A percentile compares a stretch with the other conserved stretches of the same genome.
Conservation (phyloP, 2,113 vertebrate genomes). For the Cavia porcellus region DNA sequence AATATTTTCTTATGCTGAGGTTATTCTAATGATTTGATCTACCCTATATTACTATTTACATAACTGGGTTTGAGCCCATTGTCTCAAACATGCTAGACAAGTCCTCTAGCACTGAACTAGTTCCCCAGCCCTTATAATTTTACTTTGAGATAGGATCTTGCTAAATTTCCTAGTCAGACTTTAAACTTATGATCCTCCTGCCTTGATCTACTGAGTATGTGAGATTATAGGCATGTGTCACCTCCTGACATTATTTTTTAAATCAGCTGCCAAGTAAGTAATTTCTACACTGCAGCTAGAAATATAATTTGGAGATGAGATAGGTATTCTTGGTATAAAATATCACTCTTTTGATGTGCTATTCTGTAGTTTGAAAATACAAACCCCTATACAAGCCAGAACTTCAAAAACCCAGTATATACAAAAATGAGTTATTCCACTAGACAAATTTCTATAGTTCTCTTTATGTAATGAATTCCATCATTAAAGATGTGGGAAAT, state of each 20-base stretch:
- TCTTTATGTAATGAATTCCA: not conserved
- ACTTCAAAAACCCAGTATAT: constrained; percentile 27
- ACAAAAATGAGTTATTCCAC: constrained; percentile 5
- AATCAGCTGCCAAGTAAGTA: constrained; percentile 6
- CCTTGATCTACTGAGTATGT: not conserved
- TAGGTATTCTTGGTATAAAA: constrained; percentile 39
- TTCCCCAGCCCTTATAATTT: not conserved
- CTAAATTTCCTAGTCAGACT: not conserved
- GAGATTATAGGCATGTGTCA: not conserved
- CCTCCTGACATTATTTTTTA: not conserved
- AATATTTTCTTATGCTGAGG: not conserved
- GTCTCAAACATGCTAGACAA: not conserved
- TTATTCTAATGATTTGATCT: not conserved
- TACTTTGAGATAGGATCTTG: not conserved
- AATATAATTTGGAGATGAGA: not conserved
- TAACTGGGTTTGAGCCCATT: not conserved
- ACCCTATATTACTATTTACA: not conserved
- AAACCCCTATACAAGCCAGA: constrained; percentile 12
- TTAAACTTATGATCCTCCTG: not conserved
- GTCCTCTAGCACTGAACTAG: not conserved
- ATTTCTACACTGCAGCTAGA: not conserved
- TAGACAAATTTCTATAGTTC: constrained; percentile 48
- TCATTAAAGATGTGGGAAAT: constrained; percentile 76
- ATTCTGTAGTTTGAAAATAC: not conserved
- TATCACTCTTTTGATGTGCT: constrained; percentile 21